A percentile compares a stretch with the other conserved stretches of the same genome.
These are phyloP conservation scores for Epirrhoe alternata DNA, from an alignment of 2,888 invertebrate genomes.

Conservation along the genomic window DNA sequence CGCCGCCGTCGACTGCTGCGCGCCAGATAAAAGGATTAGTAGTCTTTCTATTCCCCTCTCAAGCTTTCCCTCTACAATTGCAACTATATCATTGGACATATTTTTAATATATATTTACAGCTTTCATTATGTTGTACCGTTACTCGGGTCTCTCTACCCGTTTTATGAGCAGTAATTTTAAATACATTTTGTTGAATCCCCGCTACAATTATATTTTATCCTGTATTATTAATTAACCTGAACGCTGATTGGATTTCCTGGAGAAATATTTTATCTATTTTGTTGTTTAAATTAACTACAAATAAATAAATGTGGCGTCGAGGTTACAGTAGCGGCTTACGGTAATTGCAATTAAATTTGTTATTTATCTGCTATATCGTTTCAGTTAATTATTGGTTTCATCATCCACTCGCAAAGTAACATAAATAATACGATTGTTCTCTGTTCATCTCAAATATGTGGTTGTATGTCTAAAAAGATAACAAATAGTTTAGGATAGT, in stretches of 20 bases:
- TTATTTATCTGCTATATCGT: constrained; percentile 4
- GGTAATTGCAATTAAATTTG: constrained; percentile 8
- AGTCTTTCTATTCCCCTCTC: constrained; percentile 65
- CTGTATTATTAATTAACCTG: constrained; percentile 8
- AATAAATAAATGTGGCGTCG: background rate
- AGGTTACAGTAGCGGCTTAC: constrained; percentile 2
- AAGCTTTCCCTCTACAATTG: constrained; percentile 42
- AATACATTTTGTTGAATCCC: background rate
- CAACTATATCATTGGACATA: constrained; percentile 45
- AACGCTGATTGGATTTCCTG: constrained; percentile 12
- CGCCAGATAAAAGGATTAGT: constrained; percentile 77
- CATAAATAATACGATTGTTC: background rate
- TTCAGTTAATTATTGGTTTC: background rate
- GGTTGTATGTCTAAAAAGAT: background rate
- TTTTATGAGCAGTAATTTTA: background rate
- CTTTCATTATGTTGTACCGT: background rate
- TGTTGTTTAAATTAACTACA: background rate
- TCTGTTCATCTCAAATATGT: background rate
- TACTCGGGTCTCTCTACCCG: too few species aligned
- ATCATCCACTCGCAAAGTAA: background rate
- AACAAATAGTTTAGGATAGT: background rate
- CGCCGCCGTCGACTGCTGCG: constrained; percentile 67
- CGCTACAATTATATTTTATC: constrained; percentile 1
- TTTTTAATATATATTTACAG: constrained; percentile 28
- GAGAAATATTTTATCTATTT: background rate